These are phyloP conservation scores for Chironomus tepperi DNA, from an alignment of 1,140 invertebrate genomes.

Conservation along the genomic window DNA sequence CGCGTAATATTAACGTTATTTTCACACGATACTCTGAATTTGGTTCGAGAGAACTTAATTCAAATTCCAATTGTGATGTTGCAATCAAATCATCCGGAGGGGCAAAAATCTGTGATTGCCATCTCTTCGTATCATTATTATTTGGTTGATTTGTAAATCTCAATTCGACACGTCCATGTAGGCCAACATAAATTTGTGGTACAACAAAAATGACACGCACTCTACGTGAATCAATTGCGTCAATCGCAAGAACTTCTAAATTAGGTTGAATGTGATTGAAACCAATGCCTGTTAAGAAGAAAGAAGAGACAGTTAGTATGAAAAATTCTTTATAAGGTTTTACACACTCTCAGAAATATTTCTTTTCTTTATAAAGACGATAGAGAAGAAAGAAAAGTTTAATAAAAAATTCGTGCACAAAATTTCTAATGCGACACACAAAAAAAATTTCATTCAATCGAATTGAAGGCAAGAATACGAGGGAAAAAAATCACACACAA, in stretches of 20 bases:
- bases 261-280: constrained; percentile 34
- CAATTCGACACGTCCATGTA: constrained; percentile 73
- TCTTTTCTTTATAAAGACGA: too few relatives aligned
- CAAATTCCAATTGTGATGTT: constrained; percentile 73
- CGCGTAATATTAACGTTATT: constrained; percentile 63
- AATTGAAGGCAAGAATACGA: background rate
- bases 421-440: background rate
- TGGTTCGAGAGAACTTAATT: constrained; percentile 63
- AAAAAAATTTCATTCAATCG: background rate
- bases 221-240: constrained; percentile 66
- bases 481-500: background rate
- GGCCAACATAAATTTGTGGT: constrained; percentile 68
- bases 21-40: constrained; percentile 73
- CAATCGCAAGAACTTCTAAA: constrained; percentile 55
- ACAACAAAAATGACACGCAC: constrained; percentile 73
- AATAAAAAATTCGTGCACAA: constrained; percentile 5
- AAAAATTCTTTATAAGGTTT: background rate
- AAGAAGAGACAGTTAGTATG: background rate
- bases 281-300: constrained; percentile 7
- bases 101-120: constrained; percentile 76
- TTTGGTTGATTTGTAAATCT: constrained; percentile 68
- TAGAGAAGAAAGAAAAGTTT: background rate
- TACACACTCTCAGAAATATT: background rate
- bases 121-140: constrained; percentile 57
- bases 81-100: constrained; percentile 74